These are phyloP conservation scores for Picus viridis DNA, from an alignment of 2,797 vertebrate species.

Conservation along the genomic window DNA sequence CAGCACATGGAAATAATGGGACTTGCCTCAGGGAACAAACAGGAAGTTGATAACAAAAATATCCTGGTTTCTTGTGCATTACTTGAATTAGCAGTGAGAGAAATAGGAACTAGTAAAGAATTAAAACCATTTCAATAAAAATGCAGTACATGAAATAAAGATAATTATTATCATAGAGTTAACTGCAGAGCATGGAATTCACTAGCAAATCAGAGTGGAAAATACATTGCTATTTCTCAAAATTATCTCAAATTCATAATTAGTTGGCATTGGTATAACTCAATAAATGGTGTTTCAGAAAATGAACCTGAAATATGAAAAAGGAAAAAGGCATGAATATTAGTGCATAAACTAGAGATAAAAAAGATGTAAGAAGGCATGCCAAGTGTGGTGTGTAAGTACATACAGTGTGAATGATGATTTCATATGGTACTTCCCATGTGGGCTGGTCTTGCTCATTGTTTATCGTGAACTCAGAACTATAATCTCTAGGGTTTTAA, in stretches of 20 bases:
- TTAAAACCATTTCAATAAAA: background rate
- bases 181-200: background rate
- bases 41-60: background rate
- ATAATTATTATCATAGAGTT: background rate
- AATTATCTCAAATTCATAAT: background rate
- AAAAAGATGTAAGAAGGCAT: background rate
- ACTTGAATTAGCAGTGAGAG: background rate
- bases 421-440: background rate
- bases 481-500: background rate
- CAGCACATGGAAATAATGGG: background rate
- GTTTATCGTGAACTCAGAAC: background rate
- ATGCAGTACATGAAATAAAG: background rate
- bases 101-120: background rate
- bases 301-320: background rate
- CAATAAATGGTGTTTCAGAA: background rate
- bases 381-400: background rate
- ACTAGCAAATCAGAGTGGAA: background rate
- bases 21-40: background rate
- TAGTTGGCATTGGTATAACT: background rate
- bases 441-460: background rate
- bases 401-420: background rate
- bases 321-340: background rate
- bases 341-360: background rate
- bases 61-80: background rate
- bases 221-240: background rate